A percentile compares a stretch with the other conserved stretches of the same genome.
These are phyloP conservation scores for Chrysomela aeneicollis DNA, from an alignment of 2,888 invertebrate genomes.

Conservation along the genomic window DNA sequence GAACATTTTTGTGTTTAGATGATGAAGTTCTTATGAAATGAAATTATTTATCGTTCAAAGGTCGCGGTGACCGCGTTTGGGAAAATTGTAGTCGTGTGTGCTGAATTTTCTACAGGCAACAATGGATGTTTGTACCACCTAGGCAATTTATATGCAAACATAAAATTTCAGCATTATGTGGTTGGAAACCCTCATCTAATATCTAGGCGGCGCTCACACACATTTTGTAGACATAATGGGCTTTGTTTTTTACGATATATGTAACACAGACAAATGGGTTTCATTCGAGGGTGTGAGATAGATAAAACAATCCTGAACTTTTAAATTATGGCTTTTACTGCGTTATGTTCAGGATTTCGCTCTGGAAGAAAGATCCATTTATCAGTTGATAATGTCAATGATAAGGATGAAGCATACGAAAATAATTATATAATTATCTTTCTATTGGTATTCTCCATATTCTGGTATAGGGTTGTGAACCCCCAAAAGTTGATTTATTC, in stretches of 20 bases:
- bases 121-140: slow-evolving; percentile 23
- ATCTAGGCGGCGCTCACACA: slow-evolving; percentile 32
- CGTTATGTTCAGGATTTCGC: slow-evolving; percentile 28
- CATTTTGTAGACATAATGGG: slow-evolving; percentile 36
- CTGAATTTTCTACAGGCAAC: neutral
- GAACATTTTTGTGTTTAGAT: no score
- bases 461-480: no score
- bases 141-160: slow-evolving; percentile 34
- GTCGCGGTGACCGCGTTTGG: neutral
- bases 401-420: neutral
- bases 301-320: slow-evolving; percentile 35
- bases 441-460: neutral
- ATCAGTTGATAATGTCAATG: slow-evolving; percentile 24
- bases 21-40: no score
- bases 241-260: slow-evolving; percentile 36
- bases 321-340: slow-evolving; percentile 35
- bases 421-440: slow-evolving; percentile 16
- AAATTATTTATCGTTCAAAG: no score
- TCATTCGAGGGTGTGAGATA: slow-evolving; percentile 34
- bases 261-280: slow-evolving; percentile 35
- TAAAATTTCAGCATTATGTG: slow-evolving; percentile 31
- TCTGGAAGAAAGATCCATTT: slow-evolving; percentile 28
- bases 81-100: neutral
- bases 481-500: no score
- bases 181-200: slow-evolving; percentile 29